A percentile compares a stretch with the other conserved stretches of the same genome.
phyloP scores from a whole-genome alignment of 2,113 vertebrate genomes.

The Atrichornis clamosus region DNA sequence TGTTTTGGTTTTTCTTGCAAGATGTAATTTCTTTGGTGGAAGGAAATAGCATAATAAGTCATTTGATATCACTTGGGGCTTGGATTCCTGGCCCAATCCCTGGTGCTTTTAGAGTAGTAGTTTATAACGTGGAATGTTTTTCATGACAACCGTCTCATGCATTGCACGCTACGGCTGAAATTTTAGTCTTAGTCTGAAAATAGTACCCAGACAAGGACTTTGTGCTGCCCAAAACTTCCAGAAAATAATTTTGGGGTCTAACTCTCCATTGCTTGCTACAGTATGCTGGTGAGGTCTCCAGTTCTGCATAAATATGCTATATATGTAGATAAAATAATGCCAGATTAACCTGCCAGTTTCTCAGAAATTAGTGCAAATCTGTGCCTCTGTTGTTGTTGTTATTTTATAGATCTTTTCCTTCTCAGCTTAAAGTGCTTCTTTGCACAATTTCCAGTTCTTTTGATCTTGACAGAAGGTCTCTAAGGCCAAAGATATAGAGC shows the following conservation, averaged over 20 bases:
- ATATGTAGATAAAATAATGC: not conserved
- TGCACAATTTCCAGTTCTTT: not conserved
- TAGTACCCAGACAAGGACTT: not conserved
- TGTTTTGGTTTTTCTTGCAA: conserved; percentile 56
- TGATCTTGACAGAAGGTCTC: not conserved
- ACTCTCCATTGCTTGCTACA: not conserved
- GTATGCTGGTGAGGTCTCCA: not conserved
- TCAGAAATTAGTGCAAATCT: not conserved
- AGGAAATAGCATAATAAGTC: conserved; percentile 57
- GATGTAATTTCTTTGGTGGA: conserved; percentile 53
- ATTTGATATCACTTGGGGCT: conserved; percentile 58
- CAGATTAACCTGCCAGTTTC: not conserved
- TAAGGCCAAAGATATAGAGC: not conserved
- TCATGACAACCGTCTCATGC: conserved; percentile 58
- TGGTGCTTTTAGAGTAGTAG: conserved; percentile 51
- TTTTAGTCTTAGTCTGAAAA: conserved; percentile 44
- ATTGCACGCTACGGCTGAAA: conserved; percentile 40
- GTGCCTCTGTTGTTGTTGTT: not conserved
- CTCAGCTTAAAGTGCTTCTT: not conserved
- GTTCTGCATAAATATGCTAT: not conserved
- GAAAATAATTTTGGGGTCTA: not conserved
- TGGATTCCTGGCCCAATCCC: conserved; percentile 49
- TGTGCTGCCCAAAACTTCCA: not conserved
- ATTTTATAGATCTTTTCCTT: not conserved
- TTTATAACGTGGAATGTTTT: conserved; percentile 59